Conservation (phyloP, 2,888 invertebrate genomes). For the Diachrysia chrysitis region DNA sequence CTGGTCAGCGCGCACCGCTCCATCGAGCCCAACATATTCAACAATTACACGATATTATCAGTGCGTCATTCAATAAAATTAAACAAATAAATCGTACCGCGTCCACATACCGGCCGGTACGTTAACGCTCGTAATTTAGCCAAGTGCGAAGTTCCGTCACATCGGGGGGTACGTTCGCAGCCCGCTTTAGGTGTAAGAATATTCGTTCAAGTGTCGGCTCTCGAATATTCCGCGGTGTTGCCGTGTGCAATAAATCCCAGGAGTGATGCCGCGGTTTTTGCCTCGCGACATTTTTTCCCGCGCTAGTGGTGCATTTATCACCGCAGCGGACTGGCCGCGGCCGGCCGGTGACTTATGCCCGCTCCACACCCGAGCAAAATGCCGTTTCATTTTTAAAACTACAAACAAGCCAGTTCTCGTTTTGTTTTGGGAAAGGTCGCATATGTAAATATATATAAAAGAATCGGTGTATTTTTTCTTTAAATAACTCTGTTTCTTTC, state of each 20-base stretch:
- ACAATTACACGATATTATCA: constrained; percentile 55
- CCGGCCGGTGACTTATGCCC: constrained; percentile 81
- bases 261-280: constrained; percentile 87
- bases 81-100: constrained; percentile 60
- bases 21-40: constrained; percentile 33
- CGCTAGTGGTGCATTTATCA: constrained; percentile 87
- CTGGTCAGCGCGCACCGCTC: constrained; percentile 18
- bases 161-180: constrained; percentile 84
- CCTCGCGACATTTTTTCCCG: constrained; percentile 88
- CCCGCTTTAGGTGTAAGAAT: constrained; percentile 82
- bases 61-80: constrained; percentile 59
- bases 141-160: constrained; percentile 88
- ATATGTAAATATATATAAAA: constrained; percentile 31
- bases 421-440: constrained; percentile 52
- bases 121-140: constrained; percentile 84
- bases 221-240: constrained; percentile 83
- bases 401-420: constrained; percentile 59
- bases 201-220: constrained; percentile 75
- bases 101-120: constrained; percentile 66
- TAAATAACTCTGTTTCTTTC: background rate
- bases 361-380: constrained; percentile 64
- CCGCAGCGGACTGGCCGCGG: constrained; percentile 60
- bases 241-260: constrained; percentile 84
- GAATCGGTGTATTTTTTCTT: background rate
- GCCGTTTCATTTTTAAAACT: constrained; percentile 65